phyloP scores from a whole-genome alignment of 2,888 invertebrate species.

The Nemotelus nigrinus region DNA sequence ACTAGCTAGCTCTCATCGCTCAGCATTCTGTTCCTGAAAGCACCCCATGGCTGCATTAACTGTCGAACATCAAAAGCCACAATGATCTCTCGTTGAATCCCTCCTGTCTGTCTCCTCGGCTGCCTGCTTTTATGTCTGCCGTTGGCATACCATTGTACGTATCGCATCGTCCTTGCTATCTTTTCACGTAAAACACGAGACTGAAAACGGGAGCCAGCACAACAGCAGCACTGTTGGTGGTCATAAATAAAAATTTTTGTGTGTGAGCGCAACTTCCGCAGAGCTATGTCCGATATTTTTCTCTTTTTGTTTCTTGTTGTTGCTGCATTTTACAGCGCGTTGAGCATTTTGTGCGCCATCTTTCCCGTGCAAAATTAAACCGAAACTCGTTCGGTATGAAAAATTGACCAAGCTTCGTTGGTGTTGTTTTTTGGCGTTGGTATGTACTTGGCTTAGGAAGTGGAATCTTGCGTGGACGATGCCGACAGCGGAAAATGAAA shows the following conservation, averaged over 20 bases:
- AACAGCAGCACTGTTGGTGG: constrained; percentile 15
- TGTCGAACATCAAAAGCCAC: constrained; percentile 41
- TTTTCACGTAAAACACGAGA: neutral
- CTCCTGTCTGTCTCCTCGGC: neutral
- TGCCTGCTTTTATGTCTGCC: neutral
- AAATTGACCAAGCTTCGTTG: too few species aligned
- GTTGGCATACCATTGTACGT: constrained; percentile 23
- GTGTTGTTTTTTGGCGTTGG: too few species aligned
- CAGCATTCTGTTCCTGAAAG: constrained; percentile 4
- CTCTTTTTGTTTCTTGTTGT: neutral
- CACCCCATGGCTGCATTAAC: constrained; percentile 40
- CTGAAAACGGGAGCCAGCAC: constrained; percentile 2
- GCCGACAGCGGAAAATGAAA: neutral
- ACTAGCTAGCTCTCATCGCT: neutral
- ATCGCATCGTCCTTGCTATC: constrained; percentile 2
- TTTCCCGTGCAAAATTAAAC: too few species aligned
- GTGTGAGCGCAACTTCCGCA: constrained; percentile 42
- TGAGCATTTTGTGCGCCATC: too few species aligned
- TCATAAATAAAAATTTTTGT: constrained; percentile 44
- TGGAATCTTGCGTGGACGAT: too few species aligned
- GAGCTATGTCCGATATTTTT: constrained; percentile 33
- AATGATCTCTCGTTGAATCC: constrained; percentile 41
- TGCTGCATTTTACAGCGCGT: neutral
- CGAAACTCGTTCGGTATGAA: too few species aligned
- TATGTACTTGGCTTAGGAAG: too few species aligned